phyloP scores from a whole-genome alignment of 2,888 invertebrate genomes.

The Tetrapedia diversipes region DNA sequence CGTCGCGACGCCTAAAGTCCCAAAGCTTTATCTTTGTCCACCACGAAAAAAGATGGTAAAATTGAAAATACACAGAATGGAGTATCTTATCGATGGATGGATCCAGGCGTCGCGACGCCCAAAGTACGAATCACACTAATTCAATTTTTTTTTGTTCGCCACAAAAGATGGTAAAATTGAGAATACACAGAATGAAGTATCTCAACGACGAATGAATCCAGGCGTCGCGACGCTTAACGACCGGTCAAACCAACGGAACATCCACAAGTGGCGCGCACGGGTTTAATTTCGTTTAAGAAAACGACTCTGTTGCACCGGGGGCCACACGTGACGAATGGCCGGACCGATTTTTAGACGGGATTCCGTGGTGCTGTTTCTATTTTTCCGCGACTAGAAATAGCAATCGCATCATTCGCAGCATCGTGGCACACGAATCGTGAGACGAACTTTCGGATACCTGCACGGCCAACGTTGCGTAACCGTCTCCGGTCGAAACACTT shows the following conservation, averaged over 20 bases:
- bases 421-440: conserved; percentile 23
- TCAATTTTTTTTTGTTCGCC: too few relatives aligned
- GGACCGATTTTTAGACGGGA: conserved; percentile 38
- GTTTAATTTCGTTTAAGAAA: conserved; percentile 70
- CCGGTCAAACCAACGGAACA: conserved; percentile 11
- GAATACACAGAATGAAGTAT: not conserved
- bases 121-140: too few relatives aligned
- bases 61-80: too few relatives aligned
- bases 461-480: conserved; percentile 18
- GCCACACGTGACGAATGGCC: conserved; percentile 39
- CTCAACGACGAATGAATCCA: not conserved
- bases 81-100: too few relatives aligned
- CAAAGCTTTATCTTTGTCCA: too few relatives aligned
- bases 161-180: not conserved
- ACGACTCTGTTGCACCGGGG: conserved; percentile 19
- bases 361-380: conserved; percentile 31
- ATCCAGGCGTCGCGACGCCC: too few relatives aligned
- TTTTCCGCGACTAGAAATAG: conserved; percentile 49
- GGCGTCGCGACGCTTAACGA: not conserved
- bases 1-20: conserved; percentile 1
- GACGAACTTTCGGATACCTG: conserved; percentile 9
- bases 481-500: not conserved
- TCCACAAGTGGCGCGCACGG: conserved; percentile 52
- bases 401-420: conserved; percentile 20
- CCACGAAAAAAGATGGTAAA: too few relatives aligned